Evolutionary conservation across 1,140 invertebrate species (phyloP).

Genomic region (Pinna nobilis): DNA sequence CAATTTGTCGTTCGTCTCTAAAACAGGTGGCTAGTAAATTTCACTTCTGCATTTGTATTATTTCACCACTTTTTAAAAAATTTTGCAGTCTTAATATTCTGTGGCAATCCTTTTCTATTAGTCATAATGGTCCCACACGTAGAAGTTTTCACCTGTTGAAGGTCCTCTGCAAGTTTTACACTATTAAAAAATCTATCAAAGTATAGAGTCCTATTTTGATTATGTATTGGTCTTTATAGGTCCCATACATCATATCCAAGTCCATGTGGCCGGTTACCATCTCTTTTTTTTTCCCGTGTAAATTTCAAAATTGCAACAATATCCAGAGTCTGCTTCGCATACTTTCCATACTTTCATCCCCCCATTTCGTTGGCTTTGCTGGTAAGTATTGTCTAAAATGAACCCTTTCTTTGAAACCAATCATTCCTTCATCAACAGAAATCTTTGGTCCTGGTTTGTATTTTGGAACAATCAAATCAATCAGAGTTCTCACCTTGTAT

Average conservation of each 20-base stretch:
- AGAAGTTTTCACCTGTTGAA: background rate
- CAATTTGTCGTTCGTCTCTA: background rate
- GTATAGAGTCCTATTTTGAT: background rate
- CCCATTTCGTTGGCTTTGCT: too few relatives aligned
- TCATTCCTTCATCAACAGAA: too few relatives aligned
- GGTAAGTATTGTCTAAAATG: constrained; percentile 19
- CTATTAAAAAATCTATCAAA: background rate
- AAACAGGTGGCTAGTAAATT: background rate
- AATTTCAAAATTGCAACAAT: constrained; percentile 2
- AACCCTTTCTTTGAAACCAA: constrained; percentile 6
- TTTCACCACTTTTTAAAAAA: background rate
- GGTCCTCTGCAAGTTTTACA: background rate
- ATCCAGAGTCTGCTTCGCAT: background rate
- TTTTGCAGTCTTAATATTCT: background rate
- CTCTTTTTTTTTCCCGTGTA: constrained; percentile 18
- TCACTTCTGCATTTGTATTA: background rate
- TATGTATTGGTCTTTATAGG: background rate
- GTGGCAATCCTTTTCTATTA: background rate
- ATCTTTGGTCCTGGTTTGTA: constrained; percentile 8
- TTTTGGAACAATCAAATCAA: background rate
- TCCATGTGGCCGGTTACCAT: background rate
- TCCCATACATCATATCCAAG: background rate
- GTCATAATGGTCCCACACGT: background rate
- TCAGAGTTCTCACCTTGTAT: background rate
- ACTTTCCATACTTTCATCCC: constrained; percentile 20